These are phyloP conservation scores for Dioctria linearis DNA, from an alignment of 2,888 invertebrate species.

Conservation along the genomic window DNA sequence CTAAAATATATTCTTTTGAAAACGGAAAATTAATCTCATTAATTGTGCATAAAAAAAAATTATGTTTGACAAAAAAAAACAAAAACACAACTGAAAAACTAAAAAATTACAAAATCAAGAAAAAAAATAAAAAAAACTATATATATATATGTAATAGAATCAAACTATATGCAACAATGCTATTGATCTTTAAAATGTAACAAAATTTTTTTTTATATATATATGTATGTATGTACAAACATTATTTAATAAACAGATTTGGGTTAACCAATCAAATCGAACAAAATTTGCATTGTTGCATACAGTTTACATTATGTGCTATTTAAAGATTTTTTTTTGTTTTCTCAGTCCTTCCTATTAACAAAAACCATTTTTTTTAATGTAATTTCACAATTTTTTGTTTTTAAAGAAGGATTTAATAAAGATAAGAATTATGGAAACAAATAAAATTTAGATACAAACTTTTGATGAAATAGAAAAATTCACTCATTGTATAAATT, in stretches of 20 bases:
- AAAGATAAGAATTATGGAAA: slow-evolving; percentile 2
- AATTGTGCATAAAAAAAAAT: slow-evolving; percentile 46
- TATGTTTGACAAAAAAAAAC: slow-evolving; percentile 37
- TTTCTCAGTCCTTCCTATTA: slow-evolving; percentile 56
- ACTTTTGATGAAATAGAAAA: slow-evolving; percentile 4
- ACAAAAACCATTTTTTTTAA: slow-evolving; percentile 9
- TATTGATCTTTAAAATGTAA: not conserved
- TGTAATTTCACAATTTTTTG: slow-evolving; percentile 30
- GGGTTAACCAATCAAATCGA: not conserved
- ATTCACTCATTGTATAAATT: slow-evolving; percentile 27
- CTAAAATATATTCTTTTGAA: slow-evolving; percentile 37
- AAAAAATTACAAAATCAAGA: slow-evolving; percentile 12
- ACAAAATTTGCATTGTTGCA: slow-evolving; percentile 47
- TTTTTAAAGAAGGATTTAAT: slow-evolving; percentile 1
- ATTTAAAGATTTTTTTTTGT: slow-evolving; percentile 46
- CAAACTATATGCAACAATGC: slow-evolving; percentile 49
- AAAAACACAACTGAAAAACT: slow-evolving; percentile 26
- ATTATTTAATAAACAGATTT: not conserved
- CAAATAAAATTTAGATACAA: not conserved
- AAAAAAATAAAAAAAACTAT: slow-evolving; percentile 1
- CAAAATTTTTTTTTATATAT: not conserved
- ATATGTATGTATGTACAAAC: not conserved
- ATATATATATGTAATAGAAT: slow-evolving; percentile 3
- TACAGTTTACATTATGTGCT: slow-evolving; percentile 21
- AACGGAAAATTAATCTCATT: slow-evolving; percentile 35